Percentiles rank a stretch among this genome's conserved stretches.
Evolutionary conservation across 64 coral and sea anemone genomes (phyloP).

Genomic region (Pachyseris speciosa): DNA sequence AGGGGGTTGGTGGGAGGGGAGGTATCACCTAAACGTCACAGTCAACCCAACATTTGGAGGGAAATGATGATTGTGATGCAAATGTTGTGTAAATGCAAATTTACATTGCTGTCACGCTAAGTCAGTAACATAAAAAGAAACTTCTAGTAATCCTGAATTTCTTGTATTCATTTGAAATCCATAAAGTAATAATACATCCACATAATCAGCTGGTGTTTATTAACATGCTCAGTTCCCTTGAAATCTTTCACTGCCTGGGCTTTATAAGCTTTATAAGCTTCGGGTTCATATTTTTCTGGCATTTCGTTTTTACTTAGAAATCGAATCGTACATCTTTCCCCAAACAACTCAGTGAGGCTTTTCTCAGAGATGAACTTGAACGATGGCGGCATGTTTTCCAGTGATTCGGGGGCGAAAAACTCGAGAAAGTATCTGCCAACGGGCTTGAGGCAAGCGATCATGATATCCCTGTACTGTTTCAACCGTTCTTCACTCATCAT

Average conservation of each 20-base stretch:
- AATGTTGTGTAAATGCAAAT: too few species aligned
- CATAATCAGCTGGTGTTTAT: not conserved
- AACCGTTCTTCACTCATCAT: constrained; percentile 10
- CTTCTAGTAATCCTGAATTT: too few species aligned
- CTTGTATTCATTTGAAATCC: constrained; percentile 33
- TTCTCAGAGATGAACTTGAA: constrained; percentile 51
- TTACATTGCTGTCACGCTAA: too few species aligned
- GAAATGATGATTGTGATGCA: too few species aligned
- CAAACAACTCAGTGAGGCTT: constrained; percentile 11
- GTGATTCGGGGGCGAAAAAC: constrained; percentile 18
- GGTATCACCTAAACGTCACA: too few species aligned
- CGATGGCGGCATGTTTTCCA: not conserved
- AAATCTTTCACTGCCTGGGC: not conserved
- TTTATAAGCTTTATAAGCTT: not conserved
- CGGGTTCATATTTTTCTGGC: not conserved
- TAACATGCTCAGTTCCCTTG: not conserved
- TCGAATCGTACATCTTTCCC: constrained; percentile 41
- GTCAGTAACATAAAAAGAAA: too few species aligned
- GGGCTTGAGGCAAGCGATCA: constrained; percentile 27
- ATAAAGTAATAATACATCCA: constrained; percentile 28
- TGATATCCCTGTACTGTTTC: constrained; percentile 39
- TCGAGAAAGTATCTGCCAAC: constrained; percentile 31
- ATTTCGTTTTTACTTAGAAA: constrained; percentile 24
- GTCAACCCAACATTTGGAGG: too few species aligned
- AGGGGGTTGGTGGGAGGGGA: too few species aligned